Conservation (phyloP, 2,113 vertebrate genomes). For the Burhinus oedicnemus region DNA sequence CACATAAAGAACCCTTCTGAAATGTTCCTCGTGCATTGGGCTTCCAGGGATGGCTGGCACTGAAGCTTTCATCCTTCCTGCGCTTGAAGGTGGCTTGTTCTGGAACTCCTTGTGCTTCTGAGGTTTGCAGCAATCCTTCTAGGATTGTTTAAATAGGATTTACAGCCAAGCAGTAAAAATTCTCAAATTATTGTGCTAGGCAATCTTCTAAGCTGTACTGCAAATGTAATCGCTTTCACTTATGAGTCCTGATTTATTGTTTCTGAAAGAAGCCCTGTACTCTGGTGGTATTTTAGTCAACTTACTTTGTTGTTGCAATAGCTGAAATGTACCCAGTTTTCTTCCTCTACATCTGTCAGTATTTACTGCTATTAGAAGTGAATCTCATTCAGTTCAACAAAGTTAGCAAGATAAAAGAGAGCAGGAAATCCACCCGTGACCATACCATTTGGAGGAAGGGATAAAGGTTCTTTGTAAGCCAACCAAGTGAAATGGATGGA, state of each 20-base stretch:
- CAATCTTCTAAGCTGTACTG: conserved; percentile 10
- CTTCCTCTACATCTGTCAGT: neutral
- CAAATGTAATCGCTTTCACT: conserved; percentile 44
- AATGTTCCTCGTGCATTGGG: neutral
- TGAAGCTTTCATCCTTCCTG: neutral
- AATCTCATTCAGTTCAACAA: neutral
- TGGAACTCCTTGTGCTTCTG: neutral
- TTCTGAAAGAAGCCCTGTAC: neutral
- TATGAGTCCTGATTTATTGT: conserved; percentile 56
- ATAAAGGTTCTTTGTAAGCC: neutral
- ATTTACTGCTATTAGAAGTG: neutral
- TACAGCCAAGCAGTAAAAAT: conserved; percentile 35
- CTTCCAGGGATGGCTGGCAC: neutral
- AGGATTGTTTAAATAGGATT: conserved; percentile 28
- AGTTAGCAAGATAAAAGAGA: neutral
- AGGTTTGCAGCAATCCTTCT: neutral
- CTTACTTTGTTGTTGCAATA: neutral
- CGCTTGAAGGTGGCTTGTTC: neutral
- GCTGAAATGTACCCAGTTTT: neutral
- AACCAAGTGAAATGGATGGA: neutral
- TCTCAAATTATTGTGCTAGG: conserved; percentile 3
- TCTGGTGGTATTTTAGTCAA: neutral
- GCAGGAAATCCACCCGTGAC: neutral
- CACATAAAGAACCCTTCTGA: neutral
- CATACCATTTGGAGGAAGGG: neutral